A percentile compares a stretch with the other conserved stretches of the same genome.
These are phyloP conservation scores for Zosterops hypoxanthus DNA, from an alignment of 2,113 vertebrate genomes.

Conservation along the genomic window DNA sequence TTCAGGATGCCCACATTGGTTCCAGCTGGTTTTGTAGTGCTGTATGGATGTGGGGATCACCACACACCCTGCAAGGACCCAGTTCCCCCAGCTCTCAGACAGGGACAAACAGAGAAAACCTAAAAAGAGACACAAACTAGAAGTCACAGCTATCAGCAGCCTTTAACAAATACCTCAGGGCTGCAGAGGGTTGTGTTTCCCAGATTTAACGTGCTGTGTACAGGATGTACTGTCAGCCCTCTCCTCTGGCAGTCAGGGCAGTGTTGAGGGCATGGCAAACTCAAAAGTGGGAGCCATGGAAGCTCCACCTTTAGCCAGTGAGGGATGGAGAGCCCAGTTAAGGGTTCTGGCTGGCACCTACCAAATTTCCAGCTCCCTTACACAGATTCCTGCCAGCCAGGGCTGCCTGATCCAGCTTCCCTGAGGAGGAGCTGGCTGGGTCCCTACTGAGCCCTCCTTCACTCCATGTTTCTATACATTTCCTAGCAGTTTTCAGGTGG, in stretches of 20 bases:
- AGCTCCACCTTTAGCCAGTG: not conserved
- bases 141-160: not conserved
- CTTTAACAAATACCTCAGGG: not conserved
- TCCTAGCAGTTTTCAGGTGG: not conserved
- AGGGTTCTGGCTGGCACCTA: not conserved
- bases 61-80: not conserved
- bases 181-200: not conserved
- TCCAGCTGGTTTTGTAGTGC: not conserved
- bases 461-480: not conserved
- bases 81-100: not conserved
- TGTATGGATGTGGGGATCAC: not conserved
- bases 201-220: not conserved
- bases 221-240: not conserved
- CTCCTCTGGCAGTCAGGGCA: not conserved
- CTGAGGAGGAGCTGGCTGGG: not conserved
- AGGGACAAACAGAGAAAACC: not conserved
- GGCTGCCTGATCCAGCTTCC: not conserved
- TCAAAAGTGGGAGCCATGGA: not conserved
- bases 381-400: not conserved
- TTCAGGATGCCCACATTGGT: not conserved
- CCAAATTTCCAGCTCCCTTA: not conserved
- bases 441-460: not conserved
- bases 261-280: not conserved
- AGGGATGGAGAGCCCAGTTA: not conserved
- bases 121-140: not conserved